Base-by-base conservation (phyloP, 2,113 vertebrate genomes). In the Proterorhinus semilunaris region DNA sequence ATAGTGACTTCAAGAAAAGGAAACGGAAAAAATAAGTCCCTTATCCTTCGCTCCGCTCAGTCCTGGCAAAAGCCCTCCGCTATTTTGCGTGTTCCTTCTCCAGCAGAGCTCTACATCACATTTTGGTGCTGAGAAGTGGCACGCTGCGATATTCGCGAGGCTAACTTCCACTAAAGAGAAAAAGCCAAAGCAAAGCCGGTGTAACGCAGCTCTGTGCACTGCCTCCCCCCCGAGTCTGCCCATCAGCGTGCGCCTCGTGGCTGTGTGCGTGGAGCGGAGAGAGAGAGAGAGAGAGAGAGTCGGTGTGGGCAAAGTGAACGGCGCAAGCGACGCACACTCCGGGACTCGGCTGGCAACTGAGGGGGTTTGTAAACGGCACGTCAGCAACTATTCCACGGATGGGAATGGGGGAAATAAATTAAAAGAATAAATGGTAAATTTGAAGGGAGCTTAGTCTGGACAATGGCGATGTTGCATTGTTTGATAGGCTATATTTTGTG, bases 301-400 rank as follows among this genome's bases (percentile, higher is more conserved):
- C 68, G 72, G 75, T 62, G 81, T 78, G 64, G 64, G 80, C 68
- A 66, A 48, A 58, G 36, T 8, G 27, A 44, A 5, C 44, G 59
- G 15, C 13, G 43, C 15, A n/a, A 2, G 68, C 42, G 61, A 52
- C 16, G 62, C 57, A 53, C 74, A 43, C 81, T 72, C 67, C 55
- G 44, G 76, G 74, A 65, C 59, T 79, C 66, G 66, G 79, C 75
- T 69, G 79, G 74, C 79, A 86, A 82, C 86, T 81, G 75, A 67
- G 73, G 61, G 55, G 65, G 55, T 80, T 74, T 82, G 72, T 48
- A 71, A 58, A 77, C 54, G 52, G 82, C 83, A 82, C 85, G 86
- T 88, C 83, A 83, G 78, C 82, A 81, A 79, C 50, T 71, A 65
- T 54, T 63, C 72, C 83, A 36, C 27, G 27, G 27, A 36, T 36